Conservation (phyloP, 2,113 vertebrate genomes). For the Hyperopisus bebe region DNA sequence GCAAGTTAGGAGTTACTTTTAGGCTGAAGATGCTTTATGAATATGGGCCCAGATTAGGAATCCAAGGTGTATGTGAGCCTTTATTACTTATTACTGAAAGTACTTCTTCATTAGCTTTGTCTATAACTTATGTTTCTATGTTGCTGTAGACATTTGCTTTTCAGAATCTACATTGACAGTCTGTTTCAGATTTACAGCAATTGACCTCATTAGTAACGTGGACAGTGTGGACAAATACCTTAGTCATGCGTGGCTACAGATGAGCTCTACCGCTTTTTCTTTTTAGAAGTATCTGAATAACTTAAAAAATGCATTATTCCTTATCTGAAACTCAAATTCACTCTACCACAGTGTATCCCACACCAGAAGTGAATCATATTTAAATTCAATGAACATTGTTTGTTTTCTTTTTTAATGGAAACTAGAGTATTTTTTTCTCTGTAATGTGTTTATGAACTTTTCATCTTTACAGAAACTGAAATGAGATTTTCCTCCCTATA, state of each 20-base stretch:
- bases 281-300: not conserved
- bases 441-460: too few relatives aligned
- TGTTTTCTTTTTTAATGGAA: too few relatives aligned
- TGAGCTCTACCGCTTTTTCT: slow-evolving; percentile 42
- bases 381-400: too few relatives aligned
- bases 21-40: too few relatives aligned
- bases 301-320: not conserved
- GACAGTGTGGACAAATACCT: slow-evolving; percentile 93
- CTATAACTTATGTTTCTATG: not conserved
- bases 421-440: too few relatives aligned
- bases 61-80: not conserved
- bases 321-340: not conserved
- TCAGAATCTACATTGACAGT: not conserved
- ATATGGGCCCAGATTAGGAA: not conserved
- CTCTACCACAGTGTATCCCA: not conserved
- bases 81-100: not conserved
- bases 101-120: not conserved
- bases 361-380: not conserved
- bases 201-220: slow-evolving; percentile 96
- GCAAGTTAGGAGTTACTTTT: too few relatives aligned
- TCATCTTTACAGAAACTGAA: too few relatives aligned
- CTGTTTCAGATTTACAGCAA: slow-evolving; percentile 69
- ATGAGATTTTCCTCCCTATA: too few relatives aligned
- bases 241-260: slow-evolving; percentile 97
- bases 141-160: not conserved